Evolutionary conservation across 2,797 vertebrate species (phyloP).

Genomic region (Tiaroga cobitis): DNA sequence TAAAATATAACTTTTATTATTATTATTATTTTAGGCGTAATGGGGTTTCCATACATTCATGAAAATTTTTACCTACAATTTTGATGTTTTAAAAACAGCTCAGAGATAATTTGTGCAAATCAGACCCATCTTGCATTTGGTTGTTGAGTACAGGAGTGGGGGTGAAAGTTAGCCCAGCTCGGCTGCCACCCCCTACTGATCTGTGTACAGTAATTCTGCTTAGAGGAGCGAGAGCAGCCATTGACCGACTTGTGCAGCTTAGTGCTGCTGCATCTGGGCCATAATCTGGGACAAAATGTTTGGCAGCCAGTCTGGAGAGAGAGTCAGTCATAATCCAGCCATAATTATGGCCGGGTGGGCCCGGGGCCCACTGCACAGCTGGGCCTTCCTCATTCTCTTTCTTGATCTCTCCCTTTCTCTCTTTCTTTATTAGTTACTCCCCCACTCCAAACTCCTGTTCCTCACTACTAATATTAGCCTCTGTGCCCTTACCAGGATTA

Average conservation of each 20-base stretch:
- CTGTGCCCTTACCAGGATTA: conserved; percentile 48
- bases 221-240: conserved; percentile 39
- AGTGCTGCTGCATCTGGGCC: conserved; percentile 59
- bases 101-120: conserved; percentile 52
- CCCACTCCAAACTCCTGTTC: conserved; percentile 22
- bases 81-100: conserved; percentile 11
- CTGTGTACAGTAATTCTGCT: conserved; percentile 49
- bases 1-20: neutral
- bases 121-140: conserved; percentile 27
- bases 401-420: conserved; percentile 43
- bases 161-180: conserved; percentile 18
- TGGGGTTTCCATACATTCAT: neutral
- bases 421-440: conserved; percentile 43
- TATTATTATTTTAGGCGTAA: neutral
- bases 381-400: conserved; percentile 42
- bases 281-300: conserved; percentile 70
- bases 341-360: conserved; percentile 60
- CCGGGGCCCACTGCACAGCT: conserved; percentile 50
- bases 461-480: conserved; percentile 52
- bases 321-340: conserved; percentile 61
- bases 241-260: conserved; percentile 59
- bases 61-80: neutral
- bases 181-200: conserved; percentile 32
- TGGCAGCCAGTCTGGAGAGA: conserved; percentile 61
- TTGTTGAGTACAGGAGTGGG: conserved; percentile 12